Evolutionary conservation across 2,888 invertebrate genomes (phyloP), one percentile per base, ranked within the genome.

Genomic region (Epirrhoe alternata): DNA sequence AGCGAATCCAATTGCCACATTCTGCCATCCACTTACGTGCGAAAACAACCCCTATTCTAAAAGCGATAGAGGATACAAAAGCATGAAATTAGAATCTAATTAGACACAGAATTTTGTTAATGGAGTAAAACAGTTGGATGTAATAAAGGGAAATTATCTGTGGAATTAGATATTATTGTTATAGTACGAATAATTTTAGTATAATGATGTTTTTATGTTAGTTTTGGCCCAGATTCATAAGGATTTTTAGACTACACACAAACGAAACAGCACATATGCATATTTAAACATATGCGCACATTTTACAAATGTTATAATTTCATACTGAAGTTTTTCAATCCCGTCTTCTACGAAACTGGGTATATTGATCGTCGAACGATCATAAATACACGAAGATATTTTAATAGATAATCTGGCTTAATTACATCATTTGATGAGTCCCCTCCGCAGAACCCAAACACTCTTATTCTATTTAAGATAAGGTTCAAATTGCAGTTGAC

Each of bases 61-160:
- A 8, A 0, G n/a, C 0, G 7, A 69, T 78, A 79, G 69, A 63
- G 65, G 17, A 60, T 52, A 62, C 63, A 65, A 69, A 63, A 49
- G 63, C 64, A 59, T 60, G 64, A 73, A 69, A 68, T 67, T 66
- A 70, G 64, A 71, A 66, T 70, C 77, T 85, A 85, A 86, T 87
- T 85, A 86, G 78, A 81, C 77, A 80, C 78, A 73, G 69, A 74
- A 83, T 82, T 82, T 77, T 76, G 78, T 77, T 82, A 80, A 81
- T 81, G 79, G 78, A 76, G 75, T 77, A 76, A 78, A 85, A 82
- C 86, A 85, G 83, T 86, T 85, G 85, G 80, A 61, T 70, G 78
- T 75, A 75, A 82, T 84, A 81, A 80, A 77, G 80, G 77, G 70
- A 77, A 78, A 79, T 80, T 82, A 77, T 81, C 77, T 75, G 62